Base-by-base conservation (phyloP, 2,888 invertebrate species). In the Calliphora vomitoria region DNA sequence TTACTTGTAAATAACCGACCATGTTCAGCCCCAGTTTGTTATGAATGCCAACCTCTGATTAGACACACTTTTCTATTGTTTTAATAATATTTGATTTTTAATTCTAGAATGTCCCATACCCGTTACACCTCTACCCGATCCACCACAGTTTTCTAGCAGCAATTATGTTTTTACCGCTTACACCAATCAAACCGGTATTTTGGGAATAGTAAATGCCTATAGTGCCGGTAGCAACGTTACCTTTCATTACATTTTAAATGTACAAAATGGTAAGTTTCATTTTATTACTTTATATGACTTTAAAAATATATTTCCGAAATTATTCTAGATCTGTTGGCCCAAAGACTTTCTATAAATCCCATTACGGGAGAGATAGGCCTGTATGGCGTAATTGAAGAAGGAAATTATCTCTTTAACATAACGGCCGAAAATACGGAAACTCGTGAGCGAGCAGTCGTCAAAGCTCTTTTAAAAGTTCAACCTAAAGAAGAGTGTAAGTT, bases 401-500 rank as follows among this genome's bases (percentile, higher is more conserved):
- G 90, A 13, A 78, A 85, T 66, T 91, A 91, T 74, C 58, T 85
- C 35, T 90, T 91, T 53, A 83, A 88, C 35, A 85, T 90, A 18
- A 82, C 72, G 4, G 91, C 90, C 3, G 88, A 85, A 82, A 89
- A 90, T 76, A 11, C 69, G 1, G 74, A 58, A 0, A 90, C 89
- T 18, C 60, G 69, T 0, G 83, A 82, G 5, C 58, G 83, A 20
- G 72, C 89, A 13, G 82, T 44, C 31, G 89, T 87, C 5, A 78
- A 68, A 8, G 89, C 87, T 8, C 74, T 84, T 5, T 69, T 91
- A 4, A 85, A 89, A 18, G 89, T 91, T 10, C 88, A 89, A 10
- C 58, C 84, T 3, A 68, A 87, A 15, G 88, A 85, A 50, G 86
- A 88, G 55, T 91, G 91, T 82, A 87, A 83, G 25, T 85, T 88